Evolutionary conservation across 1,140 invertebrate genomes (phyloP).

Genomic region (Tetramorium parvispinum): DNA sequence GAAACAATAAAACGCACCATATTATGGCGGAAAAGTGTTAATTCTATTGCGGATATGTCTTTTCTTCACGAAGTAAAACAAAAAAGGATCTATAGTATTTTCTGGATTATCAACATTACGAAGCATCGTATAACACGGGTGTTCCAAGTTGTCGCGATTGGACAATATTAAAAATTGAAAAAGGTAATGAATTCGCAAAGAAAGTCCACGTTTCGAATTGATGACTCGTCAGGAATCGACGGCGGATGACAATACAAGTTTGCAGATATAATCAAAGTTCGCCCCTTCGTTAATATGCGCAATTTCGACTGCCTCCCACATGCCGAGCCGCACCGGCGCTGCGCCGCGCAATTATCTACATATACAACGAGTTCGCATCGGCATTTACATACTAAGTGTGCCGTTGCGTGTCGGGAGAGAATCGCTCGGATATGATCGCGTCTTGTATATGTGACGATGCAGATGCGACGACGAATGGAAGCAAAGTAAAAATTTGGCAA

Average conservation of each 20-base stretch:
- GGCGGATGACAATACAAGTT: conserved; percentile 31
- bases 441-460: conserved; percentile 57
- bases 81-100: neutral
- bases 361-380: conserved; percentile 32
- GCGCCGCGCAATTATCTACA: conserved; percentile 71
- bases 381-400: conserved; percentile 75
- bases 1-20: conserved; percentile 5
- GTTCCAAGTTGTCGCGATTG: neutral
- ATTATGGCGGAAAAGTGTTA: neutral
- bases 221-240: conserved; percentile 61
- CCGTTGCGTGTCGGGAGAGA: conserved; percentile 70
- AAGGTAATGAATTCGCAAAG: neutral
- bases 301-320: conserved; percentile 74
- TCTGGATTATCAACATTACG: neutral
- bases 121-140: neutral
- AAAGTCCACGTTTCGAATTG: neutral
- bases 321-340: conserved; percentile 21
- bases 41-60: neutral
- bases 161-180: neutral
- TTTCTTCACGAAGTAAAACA: neutral
- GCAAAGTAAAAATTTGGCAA: conserved; percentile 16
- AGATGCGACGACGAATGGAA: conserved; percentile 63
- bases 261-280: conserved; percentile 69
- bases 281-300: conserved; percentile 72
- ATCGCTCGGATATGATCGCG: conserved; percentile 69